Evolutionary conservation across 2,113 vertebrate species (phyloP), one percentile per base, ranked within the genome.

Genomic region (Burhinus bistriatus): DNA sequence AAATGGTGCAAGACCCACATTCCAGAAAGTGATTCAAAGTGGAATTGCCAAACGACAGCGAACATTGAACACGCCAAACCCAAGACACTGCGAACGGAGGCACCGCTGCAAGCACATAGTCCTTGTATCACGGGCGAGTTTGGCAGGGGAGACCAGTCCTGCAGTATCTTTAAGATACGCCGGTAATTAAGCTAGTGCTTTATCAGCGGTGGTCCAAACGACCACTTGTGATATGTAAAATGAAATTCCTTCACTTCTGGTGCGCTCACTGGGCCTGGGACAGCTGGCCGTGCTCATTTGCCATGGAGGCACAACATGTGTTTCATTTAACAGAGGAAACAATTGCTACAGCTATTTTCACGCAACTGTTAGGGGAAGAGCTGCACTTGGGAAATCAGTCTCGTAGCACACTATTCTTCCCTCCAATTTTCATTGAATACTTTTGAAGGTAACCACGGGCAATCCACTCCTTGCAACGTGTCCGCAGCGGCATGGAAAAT

Each of bases 11-110:
- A 96, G 66, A 91, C 55, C 38, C 68, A n/a, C 93, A 93, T 93
- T 95, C 93, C 96, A 90, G 40, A 70, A 64, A 22, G 42, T 47
- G 78, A 96, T 64, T 96, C 93, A 93, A 93, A 88, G 79, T 15
- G 40, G 75, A 81, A 66, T 40, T 83, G 32, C 75, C 75, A 90
- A 59, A 80, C 1, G 8, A 29, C 49, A 25, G 49, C 12, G 22
- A 51, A 25, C 55, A 40, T 44, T 0, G 0, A 72, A 42, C 45
- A 49, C 2, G 3, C 38, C 26, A 32, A 75, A 64, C 40, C 44
- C 22, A n/a, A 70, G 62, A 26, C 36, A 47, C 27, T 4, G 10
- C 72, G 26, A 40, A 49, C 0, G 9, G 47, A 65, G 40, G 40
- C 42, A 27, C 44, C 2, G 4, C 69, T 59, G 44, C 62, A 42